A percentile compares a stretch with the other conserved stretches of the same genome.
Evolutionary conservation across 1,140 invertebrate species (phyloP).

Genomic region (Hesperophylax magnus): DNA sequence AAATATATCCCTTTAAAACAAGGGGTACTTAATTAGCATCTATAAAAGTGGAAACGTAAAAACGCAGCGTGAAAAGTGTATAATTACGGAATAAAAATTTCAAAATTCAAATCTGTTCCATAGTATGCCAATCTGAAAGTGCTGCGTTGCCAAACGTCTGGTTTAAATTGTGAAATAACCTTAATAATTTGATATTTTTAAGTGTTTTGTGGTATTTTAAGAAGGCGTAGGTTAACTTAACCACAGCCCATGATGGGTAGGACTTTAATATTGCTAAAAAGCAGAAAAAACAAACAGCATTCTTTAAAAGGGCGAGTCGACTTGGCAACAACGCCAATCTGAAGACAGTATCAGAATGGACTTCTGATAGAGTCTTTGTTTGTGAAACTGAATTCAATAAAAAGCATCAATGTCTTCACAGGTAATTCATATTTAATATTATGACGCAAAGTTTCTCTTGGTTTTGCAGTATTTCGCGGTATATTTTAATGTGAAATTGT

Average conservation of each 20-base stretch:
- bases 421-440: neutral
- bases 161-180: neutral
- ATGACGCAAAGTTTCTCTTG: neutral
- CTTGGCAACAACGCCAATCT: neutral
- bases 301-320: neutral
- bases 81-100: neutral
- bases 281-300: neutral
- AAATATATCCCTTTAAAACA: neutral
- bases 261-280: neutral
- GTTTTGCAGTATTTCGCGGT: neutral
- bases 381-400: neutral
- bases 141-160: neutral
- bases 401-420: constrained; percentile 8
- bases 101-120: neutral
- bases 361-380: neutral
- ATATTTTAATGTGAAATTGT: neutral
- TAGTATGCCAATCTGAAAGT: neutral
- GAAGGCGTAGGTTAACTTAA: neutral
- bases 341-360: neutral
- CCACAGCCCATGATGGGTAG: neutral
- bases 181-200: neutral
- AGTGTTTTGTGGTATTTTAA: neutral
- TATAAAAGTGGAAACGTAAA: neutral
- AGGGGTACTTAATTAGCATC: neutral
- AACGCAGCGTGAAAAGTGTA: neutral